phyloP scores from a whole-genome alignment of 2,888 invertebrate species.

The Syritta pipiens region DNA sequence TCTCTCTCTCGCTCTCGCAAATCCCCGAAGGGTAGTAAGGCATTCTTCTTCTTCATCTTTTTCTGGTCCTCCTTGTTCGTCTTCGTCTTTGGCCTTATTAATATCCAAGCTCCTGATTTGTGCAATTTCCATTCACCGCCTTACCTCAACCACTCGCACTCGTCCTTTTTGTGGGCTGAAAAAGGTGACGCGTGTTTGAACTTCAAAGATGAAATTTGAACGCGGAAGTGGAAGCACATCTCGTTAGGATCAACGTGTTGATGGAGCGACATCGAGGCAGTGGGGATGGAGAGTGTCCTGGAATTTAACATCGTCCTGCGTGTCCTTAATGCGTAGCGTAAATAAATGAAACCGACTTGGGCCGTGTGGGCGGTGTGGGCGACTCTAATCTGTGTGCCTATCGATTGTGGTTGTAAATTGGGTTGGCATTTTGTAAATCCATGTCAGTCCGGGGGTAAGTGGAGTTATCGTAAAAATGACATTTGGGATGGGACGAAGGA shows the following conservation, averaged over 20 bases:
- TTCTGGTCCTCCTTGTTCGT: neutral
- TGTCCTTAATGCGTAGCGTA: conserved; percentile 58
- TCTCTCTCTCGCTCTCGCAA: conserved; percentile 9
- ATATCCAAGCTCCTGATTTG: conserved; percentile 37
- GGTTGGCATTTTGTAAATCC: conserved; percentile 31
- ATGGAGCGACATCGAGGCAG: conserved; percentile 15
- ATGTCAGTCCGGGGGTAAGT: conserved; percentile 33
- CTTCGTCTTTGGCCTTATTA: conserved; percentile 46
- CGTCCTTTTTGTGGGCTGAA: neutral
- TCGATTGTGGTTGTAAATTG: conserved; percentile 47
- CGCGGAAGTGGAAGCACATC: conserved; percentile 69
- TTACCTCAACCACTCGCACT: too few relatives aligned
- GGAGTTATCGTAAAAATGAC: conserved; percentile 13
- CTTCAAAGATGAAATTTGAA: conserved; percentile 63
- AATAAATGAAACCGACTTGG: conserved; percentile 40
- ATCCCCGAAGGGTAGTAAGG: conserved; percentile 37
- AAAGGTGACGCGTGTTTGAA: conserved; percentile 67
- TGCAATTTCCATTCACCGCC: conserved; percentile 24
- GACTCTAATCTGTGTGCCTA: conserved; percentile 54
- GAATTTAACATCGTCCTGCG: conserved; percentile 57
- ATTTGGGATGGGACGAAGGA: conserved; percentile 1
- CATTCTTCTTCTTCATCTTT: conserved; percentile 36
- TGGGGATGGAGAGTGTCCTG: conserved; percentile 20
- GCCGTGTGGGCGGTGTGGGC: neutral
- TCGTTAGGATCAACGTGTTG: conserved; percentile 70